Evolutionary conservation across 2,113 vertebrate genomes (phyloP).

Genomic region (Hippolais icterina): DNA sequence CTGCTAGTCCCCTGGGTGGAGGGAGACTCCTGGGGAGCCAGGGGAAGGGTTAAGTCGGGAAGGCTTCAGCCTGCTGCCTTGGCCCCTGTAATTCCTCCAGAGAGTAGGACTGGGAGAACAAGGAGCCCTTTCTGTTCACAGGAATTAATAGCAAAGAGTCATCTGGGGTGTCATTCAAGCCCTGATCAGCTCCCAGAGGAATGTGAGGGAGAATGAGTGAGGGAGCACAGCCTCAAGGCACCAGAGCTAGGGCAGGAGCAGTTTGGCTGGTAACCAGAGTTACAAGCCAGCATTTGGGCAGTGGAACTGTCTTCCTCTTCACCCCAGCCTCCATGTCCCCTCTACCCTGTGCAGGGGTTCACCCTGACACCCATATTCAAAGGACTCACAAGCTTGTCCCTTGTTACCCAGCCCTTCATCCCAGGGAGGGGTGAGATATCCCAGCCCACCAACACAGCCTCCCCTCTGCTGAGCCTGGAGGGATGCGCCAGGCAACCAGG

Average conservation of each 20-base stretch:
- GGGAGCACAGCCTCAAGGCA: constrained; percentile 51
- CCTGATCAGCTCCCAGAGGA: constrained; percentile 80
- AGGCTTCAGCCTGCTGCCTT: constrained; percentile 73
- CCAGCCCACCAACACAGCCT: not conserved
- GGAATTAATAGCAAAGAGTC: constrained; percentile 85
- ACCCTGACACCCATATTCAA: not conserved
- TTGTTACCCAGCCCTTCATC: not conserved
- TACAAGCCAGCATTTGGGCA: not conserved
- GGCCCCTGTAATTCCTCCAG: constrained; percentile 74
- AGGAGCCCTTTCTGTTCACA: constrained; percentile 80
- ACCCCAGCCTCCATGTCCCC: not conserved
- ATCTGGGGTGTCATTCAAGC: constrained; percentile 82
- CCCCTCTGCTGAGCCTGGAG: not conserved
- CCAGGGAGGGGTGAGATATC: not conserved
- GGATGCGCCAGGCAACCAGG: not conserved
- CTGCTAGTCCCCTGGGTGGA: not conserved
- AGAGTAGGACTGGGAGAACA: constrained; percentile 79
- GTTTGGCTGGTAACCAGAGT: constrained; percentile 14
- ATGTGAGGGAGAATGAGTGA: constrained; percentile 58
- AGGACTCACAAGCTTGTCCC: not conserved
- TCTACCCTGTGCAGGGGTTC: not conserved
- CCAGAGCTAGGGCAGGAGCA: constrained; percentile 50
- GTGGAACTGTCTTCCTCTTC: not conserved
- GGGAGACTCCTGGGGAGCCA: not conserved
- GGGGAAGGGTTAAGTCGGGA: constrained; percentile 78